phyloP scores from a whole-genome alignment of 2,797 vertebrate species.

The Mallotus villosus region DNA sequence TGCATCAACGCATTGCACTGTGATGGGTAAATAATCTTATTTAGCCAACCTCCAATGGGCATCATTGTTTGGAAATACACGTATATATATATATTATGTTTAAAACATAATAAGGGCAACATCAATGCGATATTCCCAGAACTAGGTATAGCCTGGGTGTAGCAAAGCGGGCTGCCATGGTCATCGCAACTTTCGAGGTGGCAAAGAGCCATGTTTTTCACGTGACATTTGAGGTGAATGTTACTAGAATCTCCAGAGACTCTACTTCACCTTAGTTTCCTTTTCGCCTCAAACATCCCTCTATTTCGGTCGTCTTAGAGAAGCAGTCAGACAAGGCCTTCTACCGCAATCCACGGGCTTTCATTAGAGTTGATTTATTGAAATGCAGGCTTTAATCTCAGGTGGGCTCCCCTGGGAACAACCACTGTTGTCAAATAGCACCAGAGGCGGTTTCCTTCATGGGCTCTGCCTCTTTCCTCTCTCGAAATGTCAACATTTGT shows the following conservation, averaged over 20 bases:
- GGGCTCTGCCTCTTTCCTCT: conserved; percentile 62
- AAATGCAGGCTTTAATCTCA: conserved; percentile 83
- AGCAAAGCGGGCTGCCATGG: no score
- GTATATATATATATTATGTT: neutral
- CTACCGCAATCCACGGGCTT: conserved; percentile 64
- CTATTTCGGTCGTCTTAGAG: conserved; percentile 40
- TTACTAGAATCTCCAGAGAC: conserved; percentile 55
- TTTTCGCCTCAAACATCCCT: conserved; percentile 35
- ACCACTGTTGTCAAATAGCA: conserved; percentile 73
- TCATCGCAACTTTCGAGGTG: neutral
- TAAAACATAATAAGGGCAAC: no score
- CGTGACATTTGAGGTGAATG: conserved; percentile 52
- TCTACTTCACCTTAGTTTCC: conserved; percentile 48
- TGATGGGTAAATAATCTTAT: no score
- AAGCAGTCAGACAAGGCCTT: conserved; percentile 57
- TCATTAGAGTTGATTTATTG: conserved; percentile 80
- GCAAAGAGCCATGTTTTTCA: conserved; percentile 18
- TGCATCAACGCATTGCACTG: no score
- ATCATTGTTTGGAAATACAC: no score
- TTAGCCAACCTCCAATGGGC: no score
- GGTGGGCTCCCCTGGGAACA: conserved; percentile 77
- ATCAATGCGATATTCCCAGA: no score
- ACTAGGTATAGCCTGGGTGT: no score
- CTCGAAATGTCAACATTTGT: conserved; percentile 91
- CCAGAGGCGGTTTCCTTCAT: conserved; percentile 73